A percentile compares a stretch with the other conserved stretches of the same genome.
These are phyloP conservation scores for Argyresthia albistria DNA, from an alignment of 2,888 invertebrate species.

Conservation along the genomic window DNA sequence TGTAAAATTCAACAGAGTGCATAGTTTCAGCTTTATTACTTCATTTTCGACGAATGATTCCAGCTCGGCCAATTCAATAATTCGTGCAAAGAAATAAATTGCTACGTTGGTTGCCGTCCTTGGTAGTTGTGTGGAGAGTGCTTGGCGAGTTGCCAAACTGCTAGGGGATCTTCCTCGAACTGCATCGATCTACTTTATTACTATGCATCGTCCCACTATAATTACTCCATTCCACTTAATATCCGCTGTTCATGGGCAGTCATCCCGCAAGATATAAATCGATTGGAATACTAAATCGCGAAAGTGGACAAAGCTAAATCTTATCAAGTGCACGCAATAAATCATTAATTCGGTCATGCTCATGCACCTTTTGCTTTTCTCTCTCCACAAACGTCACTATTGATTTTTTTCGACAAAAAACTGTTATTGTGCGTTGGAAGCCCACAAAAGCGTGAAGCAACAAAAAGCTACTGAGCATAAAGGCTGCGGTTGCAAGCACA, in stretches of 20 bases:
- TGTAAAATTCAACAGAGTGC: background rate
- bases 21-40: constrained; percentile 8
- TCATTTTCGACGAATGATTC: constrained; percentile 8
- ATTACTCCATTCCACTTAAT: background rate
- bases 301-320: background rate
- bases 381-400: constrained; percentile 32
- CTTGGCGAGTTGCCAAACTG: constrained; percentile 49
- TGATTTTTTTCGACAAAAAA: constrained; percentile 53
- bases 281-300: background rate
- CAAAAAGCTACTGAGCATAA: constrained; percentile 61
- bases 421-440: constrained; percentile 54
- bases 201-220: constrained; percentile 27
- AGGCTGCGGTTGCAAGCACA: constrained; percentile 40
- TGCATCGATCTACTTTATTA: constrained; percentile 35
- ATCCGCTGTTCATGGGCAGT: background rate
- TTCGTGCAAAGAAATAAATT: background rate
- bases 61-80: background rate
- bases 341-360: background rate
- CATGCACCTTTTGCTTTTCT: background rate
- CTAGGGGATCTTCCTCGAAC: constrained; percentile 43
- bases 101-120: constrained; percentile 6
- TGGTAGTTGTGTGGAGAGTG: constrained; percentile 26
- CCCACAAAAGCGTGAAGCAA: constrained; percentile 57
- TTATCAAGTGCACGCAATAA: background rate
- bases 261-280: background rate